Evolutionary conservation across 1,140 invertebrate species (phyloP).

Genomic region (Psix sp.): DNA sequence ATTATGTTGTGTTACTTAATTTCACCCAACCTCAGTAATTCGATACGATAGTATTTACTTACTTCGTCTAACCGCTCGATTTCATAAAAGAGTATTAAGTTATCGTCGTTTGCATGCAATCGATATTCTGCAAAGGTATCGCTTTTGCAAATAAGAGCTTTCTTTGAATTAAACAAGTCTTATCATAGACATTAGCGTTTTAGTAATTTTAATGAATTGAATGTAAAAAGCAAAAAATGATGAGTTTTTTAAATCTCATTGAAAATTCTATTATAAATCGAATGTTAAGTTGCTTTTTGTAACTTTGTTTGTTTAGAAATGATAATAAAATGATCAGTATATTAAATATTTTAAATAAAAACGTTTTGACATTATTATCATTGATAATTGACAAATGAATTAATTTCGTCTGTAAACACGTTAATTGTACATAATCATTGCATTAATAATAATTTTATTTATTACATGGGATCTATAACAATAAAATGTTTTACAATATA

Average conservation of each 20-base stretch:
- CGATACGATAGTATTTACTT: conserved; percentile 38
- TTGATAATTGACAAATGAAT: no score
- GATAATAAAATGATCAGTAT: no score
- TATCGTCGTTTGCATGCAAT: conserved; percentile 53
- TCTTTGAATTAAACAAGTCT: conserved; percentile 49
- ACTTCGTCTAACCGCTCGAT: conserved; percentile 36
- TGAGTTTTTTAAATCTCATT: conserved; percentile 7
- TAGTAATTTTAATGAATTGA: conserved; percentile 37
- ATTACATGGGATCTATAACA: no score
- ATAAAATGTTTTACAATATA: no score
- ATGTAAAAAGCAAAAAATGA: conserved; percentile 6
- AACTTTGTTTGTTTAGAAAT: no score
- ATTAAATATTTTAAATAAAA: no score
- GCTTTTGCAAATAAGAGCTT: conserved; percentile 38
- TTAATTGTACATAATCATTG: no score
- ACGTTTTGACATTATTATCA: no score
- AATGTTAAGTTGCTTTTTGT: no score
- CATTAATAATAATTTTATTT: no score
- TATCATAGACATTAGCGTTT: conserved; percentile 35
- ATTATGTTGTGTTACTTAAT: conserved; percentile 31
- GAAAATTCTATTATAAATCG: no score
- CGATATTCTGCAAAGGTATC: conserved; percentile 48
- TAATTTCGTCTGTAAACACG: no score
- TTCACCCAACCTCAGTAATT: conserved; percentile 28
- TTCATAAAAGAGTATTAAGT: conserved; percentile 50